These are phyloP conservation scores for Halcyon chelicuti DNA, from an alignment of 2,797 vertebrate genomes.

Conservation along the genomic window DNA sequence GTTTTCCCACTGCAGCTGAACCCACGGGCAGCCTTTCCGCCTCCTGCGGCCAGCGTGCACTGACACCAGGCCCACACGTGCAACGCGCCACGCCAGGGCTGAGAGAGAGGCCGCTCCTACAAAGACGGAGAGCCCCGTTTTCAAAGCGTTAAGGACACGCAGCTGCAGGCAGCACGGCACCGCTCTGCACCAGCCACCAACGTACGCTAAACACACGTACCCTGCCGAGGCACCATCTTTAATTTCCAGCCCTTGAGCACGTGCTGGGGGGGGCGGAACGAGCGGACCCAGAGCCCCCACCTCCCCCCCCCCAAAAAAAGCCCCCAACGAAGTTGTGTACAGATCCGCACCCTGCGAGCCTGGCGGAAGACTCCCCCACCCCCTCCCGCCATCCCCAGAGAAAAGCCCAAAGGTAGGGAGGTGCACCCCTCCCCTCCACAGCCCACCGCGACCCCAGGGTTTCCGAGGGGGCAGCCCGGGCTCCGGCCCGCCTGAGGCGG, in stretches of 20 bases:
- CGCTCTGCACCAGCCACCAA: fast-evolving
- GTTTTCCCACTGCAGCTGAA: fast-evolving
- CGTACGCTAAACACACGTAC: not conserved
- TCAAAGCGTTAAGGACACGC: fast-evolving
- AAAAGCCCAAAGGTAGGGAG: fast-evolving
- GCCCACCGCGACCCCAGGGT: no score
- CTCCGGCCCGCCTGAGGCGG: no score
- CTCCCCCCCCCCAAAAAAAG: no score
- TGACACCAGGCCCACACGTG: not conserved
- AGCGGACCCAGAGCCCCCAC: no score
- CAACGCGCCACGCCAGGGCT: fast-evolving
- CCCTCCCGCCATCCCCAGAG: not conserved
- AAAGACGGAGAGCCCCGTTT: not conserved
- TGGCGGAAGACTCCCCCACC: fast-evolving
- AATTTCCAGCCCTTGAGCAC: not conserved
- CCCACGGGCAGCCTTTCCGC: fast-evolving
- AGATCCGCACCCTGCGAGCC: no score
- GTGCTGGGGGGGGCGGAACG: not conserved
- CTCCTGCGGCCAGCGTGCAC: fast-evolving
- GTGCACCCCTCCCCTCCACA: no score
- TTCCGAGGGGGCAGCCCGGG: no score
- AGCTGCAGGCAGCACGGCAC: fast-evolving
- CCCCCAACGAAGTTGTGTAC: no score
- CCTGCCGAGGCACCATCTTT: not conserved
- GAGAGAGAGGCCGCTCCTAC: fast-evolving